phyloP scores from a whole-genome alignment of 2,797 vertebrate genomes.

The Falco berigora region DNA sequence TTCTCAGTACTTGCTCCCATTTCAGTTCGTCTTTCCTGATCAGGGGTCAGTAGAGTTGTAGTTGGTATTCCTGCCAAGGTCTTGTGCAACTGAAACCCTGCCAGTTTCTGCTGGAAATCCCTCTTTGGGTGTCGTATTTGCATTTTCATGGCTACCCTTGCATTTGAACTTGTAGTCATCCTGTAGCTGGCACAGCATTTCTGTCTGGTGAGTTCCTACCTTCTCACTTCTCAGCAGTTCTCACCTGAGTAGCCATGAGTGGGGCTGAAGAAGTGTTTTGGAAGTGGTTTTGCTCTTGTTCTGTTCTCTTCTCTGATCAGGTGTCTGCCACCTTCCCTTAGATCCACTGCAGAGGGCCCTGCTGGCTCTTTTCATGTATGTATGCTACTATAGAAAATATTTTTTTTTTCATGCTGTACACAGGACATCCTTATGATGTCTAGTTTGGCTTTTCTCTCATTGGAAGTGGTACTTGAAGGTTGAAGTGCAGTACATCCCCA shows the following conservation, averaged over 20 bases:
- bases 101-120: neutral
- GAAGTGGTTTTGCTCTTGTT: neutral
- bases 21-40: slow-evolving; percentile 9
- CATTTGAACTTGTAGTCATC: neutral
- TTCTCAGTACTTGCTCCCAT: neutral
- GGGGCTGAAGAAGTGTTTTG: neutral
- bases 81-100: neutral
- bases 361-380: neutral
- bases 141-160: neutral
- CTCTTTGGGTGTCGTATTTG: neutral
- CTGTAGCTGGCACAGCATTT: neutral
- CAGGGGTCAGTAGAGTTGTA: neutral
- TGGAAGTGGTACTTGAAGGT: neutral
- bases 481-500: neutral
- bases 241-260: neutral
- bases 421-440: neutral
- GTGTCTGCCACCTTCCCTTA: neutral
- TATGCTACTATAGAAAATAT: neutral
- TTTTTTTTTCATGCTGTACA: neutral
- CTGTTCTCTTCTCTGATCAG: neutral
- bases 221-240: neutral
- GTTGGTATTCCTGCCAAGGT: neutral
- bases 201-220: neutral
- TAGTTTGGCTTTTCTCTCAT: neutral
- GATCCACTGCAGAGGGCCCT: neutral